phyloP scores from a whole-genome alignment of 1,140 invertebrate genomes.

The Drosophila bipectinata region DNA sequence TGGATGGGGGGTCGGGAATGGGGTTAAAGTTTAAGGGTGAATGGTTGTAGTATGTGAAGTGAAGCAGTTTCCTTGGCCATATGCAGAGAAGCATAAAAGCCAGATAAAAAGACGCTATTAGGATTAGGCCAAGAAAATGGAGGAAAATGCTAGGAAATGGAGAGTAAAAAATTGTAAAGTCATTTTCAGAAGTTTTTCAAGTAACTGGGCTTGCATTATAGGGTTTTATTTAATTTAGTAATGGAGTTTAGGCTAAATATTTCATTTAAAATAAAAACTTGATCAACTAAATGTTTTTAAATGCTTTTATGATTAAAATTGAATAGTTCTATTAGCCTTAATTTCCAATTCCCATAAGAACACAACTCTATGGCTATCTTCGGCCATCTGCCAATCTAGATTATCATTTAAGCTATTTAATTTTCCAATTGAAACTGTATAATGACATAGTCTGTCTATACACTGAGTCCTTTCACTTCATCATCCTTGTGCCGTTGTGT shows the following conservation, averaged over 20 bases:
- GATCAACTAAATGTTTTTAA: not conserved
- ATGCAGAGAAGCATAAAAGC: conserved; percentile 40
- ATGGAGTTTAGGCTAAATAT: too few species aligned
- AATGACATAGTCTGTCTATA: conserved; percentile 66
- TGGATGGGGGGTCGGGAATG: too few species aligned
- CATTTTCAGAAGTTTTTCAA: conserved; percentile 14
- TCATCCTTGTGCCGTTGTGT: conserved; percentile 13
- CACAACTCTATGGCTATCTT: not conserved
- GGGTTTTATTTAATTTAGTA: too few species aligned
- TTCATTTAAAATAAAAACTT: not conserved
- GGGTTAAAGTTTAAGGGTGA: not conserved
- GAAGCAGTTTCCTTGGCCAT: conserved; percentile 34
- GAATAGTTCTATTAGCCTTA: not conserved
- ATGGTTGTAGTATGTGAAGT: not conserved
- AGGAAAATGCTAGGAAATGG: not conserved
- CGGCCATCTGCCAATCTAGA: conserved; percentile 19
- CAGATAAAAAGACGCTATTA: conserved; percentile 46
- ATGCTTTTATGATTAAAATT: not conserved
- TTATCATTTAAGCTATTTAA: conserved; percentile 34
- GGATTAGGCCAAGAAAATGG: conserved; percentile 29
- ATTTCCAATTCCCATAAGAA: conserved; percentile 14
- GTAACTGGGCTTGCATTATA: not conserved
- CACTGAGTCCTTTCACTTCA: conserved; percentile 37
- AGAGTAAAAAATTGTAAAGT: not conserved
- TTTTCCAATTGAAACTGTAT: conserved; percentile 46